These are phyloP conservation scores for Drosophila insularis DNA, from an alignment of 1,140 invertebrate species.

Conservation along the genomic window DNA sequence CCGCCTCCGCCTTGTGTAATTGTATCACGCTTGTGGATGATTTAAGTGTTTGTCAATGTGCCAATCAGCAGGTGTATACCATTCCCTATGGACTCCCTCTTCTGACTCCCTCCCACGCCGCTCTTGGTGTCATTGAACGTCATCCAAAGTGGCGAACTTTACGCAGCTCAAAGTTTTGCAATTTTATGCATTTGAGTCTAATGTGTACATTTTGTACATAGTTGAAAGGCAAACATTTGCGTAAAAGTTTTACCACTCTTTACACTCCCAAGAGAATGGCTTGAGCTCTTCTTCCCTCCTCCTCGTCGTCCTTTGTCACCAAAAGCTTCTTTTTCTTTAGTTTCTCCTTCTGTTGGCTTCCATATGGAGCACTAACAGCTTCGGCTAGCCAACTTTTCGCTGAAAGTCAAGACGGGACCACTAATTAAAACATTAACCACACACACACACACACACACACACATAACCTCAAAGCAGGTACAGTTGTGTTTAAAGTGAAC, in stretches of 20 bases:
- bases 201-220: conserved; percentile 55
- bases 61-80: conserved; percentile 1
- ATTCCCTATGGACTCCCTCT: too few species aligned
- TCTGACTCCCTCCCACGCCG: too few species aligned
- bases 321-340: neutral
- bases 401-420: conserved; percentile 15
- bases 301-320: too few species aligned
- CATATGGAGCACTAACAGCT: conserved; percentile 25
- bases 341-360: neutral
- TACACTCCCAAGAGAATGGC: neutral
- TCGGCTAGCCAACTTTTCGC: conserved; percentile 35
- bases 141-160: neutral
- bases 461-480: neutral
- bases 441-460: neutral
- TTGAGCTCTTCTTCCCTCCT: neutral
- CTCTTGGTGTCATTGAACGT: neutral
- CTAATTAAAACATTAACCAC: conserved; percentile 35
- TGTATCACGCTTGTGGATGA: conserved; percentile 9
- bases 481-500: neutral
- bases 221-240: conserved; percentile 61
- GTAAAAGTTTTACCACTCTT: conserved; percentile 43
- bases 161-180: conserved; percentile 53
- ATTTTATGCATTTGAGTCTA: conserved; percentile 77
- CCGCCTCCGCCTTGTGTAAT: conserved; percentile 1
- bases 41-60: conserved; percentile 8